Evolutionary conservation across 2,797 vertebrate species (phyloP), one percentile per base, ranked within the genome.

Genomic region (Pyrocephalus nanus): DNA sequence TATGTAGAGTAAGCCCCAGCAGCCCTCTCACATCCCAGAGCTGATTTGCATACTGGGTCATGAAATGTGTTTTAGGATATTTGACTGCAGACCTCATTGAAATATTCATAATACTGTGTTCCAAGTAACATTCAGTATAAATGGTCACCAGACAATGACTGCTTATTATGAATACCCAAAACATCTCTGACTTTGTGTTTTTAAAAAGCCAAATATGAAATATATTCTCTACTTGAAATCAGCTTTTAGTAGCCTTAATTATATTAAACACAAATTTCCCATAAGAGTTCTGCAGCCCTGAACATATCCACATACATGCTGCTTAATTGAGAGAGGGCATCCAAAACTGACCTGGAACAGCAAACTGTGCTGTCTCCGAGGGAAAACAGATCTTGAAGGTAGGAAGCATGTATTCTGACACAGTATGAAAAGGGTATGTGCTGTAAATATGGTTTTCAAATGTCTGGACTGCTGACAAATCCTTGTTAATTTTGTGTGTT

Each of bases 11-110:
- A 96, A 94, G 79, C 91, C 95, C 87, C 95, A 93, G 75, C 66
- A 93, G 92, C 64, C 85, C 86, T 93, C 67, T 93, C 27, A 22
- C 34, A 73, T 93, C 95, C 88, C 91, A 92, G 30, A 92, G 88
- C 85, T 94, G 45, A 96, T 96, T 93, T 97, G 92, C 95, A 96
- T 97, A 94, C 94, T 96, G 82, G 96, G 96, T 97, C 94, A 97
- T 22, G 67, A 53, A 93, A 93, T 17, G 19, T 47, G 70, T 94
- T 95, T 91, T 72, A 93, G 82, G 95, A 88, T 78, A 94, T 96
- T 91, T 95, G 91, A 95, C 91, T 88, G 76, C 62, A 96, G 83
- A 95, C 90, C 79, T 86, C 15, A 3, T 42, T 90, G 79, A 96
- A 96, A 91, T 91, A 93, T 73, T 92, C 60, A 86, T 90, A 61